These are phyloP conservation scores for Lepidotrigona ventralis DNA, from an alignment of 1,140 invertebrate genomes.

Conservation along the genomic window DNA sequence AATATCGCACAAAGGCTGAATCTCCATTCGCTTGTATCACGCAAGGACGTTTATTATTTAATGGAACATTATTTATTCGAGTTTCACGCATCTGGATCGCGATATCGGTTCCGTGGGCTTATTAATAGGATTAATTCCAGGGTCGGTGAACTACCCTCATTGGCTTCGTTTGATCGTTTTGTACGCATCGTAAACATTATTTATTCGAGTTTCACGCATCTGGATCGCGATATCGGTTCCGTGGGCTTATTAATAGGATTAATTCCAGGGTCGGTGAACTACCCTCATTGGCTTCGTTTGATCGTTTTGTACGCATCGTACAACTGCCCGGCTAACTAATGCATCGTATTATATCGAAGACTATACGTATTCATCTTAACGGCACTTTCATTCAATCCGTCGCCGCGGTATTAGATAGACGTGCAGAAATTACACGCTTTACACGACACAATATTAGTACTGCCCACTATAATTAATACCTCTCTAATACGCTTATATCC, in stretches of 20 bases:
- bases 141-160: constrained; percentile 58
- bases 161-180: constrained; percentile 59
- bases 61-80: background rate
- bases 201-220: background rate
- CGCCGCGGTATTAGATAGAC: constrained; percentile 56
- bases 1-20: background rate
- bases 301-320: constrained; percentile 58
- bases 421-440: constrained; percentile 61
- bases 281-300: constrained; percentile 57
- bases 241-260: constrained; percentile 56
- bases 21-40: background rate
- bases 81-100: background rate
- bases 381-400: constrained; percentile 66
- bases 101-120: constrained; percentile 48
- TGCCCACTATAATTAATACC: constrained; percentile 59
- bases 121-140: constrained; percentile 60
- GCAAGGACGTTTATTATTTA: background rate
- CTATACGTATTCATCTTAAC: constrained; percentile 65
- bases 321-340: constrained; percentile 64
- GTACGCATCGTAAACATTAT: constrained; percentile 53
- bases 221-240: constrained; percentile 45
- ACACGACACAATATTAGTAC: constrained; percentile 63
- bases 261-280: constrained; percentile 57
- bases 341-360: constrained; percentile 59
- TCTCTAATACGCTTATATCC: constrained; percentile 44